Evolutionary conservation across 1,140 invertebrate species (phyloP).

Genomic region (Cotesia typhae): DNA sequence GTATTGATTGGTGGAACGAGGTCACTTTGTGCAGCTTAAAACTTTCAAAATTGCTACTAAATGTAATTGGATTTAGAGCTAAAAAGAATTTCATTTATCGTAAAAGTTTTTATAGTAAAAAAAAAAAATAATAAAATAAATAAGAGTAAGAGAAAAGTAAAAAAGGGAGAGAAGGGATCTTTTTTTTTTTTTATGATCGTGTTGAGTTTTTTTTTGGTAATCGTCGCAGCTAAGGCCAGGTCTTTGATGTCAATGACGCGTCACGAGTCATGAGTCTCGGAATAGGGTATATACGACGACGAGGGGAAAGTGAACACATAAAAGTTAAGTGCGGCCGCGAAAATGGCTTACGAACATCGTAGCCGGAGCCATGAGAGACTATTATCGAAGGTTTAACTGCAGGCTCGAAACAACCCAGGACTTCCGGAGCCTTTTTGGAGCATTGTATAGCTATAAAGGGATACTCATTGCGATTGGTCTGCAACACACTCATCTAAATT

Average conservation of each 20-base stretch:
- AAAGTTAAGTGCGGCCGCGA: conserved; percentile 32
- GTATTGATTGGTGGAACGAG: background rate
- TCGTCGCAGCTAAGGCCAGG: background rate
- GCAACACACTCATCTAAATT: conserved; percentile 13
- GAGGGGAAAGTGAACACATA: conserved; percentile 27
- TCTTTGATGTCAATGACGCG: conserved; percentile 28
- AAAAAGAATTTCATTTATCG: background rate
- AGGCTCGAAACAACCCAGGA: conserved; percentile 31
- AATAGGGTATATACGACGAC: conserved; percentile 10
- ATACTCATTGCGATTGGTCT: conserved; percentile 12
- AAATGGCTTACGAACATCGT: conserved; percentile 33
- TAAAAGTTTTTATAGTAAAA: background rate
- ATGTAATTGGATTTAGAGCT: background rate
- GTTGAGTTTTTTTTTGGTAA: conserved; percentile 16
- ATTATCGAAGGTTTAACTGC: conserved; percentile 42
- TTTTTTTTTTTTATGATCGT: background rate
- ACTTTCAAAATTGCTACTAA: conserved; percentile 12
- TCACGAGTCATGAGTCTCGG: conserved; percentile 18
- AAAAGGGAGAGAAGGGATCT: background rate
- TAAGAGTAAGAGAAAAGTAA: background rate
- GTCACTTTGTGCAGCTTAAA: conserved; percentile 2
- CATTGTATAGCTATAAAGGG: conserved; percentile 23
- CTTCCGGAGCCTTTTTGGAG: conserved; percentile 26
- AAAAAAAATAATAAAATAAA: background rate
- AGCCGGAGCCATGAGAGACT: conserved; percentile 29